phyloP scores from a whole-genome alignment of 2,113 vertebrate species.

The Bubalus kerabau region DNA sequence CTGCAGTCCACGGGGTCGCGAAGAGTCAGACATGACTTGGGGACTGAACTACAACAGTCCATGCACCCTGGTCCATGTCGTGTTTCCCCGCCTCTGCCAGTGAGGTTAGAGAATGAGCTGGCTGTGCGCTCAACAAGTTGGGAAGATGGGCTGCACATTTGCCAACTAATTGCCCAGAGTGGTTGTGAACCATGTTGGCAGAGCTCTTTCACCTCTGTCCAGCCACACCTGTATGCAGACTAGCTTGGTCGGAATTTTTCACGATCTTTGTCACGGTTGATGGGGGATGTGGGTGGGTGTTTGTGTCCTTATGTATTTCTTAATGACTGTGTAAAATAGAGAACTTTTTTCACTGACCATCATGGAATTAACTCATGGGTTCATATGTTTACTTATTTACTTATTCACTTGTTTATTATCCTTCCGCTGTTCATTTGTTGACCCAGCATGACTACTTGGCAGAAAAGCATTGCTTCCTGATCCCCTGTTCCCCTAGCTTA shows the following conservation, averaged over 20 bases:
- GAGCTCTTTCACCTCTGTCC: not conserved
- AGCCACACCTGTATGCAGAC: not conserved
- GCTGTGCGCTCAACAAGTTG: not conserved
- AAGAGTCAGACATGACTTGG: not conserved
- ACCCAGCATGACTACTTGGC: not conserved
- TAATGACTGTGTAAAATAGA: not conserved
- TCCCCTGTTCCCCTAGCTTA: not conserved
- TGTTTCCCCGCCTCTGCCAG: not conserved
- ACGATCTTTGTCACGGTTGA: rapidly evolving
- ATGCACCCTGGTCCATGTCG: not conserved
- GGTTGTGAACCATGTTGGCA: not conserved
- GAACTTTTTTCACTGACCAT: not conserved
- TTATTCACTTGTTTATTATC: not conserved
- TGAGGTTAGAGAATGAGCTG: not conserved
- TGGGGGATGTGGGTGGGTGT: not conserved
- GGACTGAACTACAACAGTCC: not conserved
- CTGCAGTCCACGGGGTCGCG: not conserved
- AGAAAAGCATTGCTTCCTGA: not conserved
- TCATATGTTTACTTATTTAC: not conserved
- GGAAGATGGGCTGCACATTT: not conserved
- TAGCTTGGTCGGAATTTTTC: not conserved
- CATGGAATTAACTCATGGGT: not conserved
- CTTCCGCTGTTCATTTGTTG: not conserved
- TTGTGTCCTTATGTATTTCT: not conserved
- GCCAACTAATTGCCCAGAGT: not conserved